Evolutionary conservation across 1,140 invertebrate species (phyloP), one percentile per base, ranked within the genome.

Genomic region (Pseudachorutes palmiensis): DNA sequence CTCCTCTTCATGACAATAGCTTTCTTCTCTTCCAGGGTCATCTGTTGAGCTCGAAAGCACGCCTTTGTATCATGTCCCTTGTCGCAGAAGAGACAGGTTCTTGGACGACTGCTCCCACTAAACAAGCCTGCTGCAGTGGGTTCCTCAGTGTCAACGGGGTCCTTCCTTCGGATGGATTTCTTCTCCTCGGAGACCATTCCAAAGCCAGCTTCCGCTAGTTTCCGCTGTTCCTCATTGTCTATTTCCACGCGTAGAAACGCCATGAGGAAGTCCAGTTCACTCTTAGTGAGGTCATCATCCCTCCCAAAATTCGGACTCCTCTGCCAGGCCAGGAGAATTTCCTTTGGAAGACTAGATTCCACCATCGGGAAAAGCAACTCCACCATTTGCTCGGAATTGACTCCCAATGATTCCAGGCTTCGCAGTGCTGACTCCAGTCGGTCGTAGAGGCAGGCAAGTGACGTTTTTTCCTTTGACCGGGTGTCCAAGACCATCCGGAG

Each of bases 341-440:
- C 73, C 48, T 75, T 73, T 22, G 75, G 76, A 2, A 78, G 24
- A n/a, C 74, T 70, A 3, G 75, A 78, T 65, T 78, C 65, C 2
- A 77, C 74, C 28, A 78, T 58, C 0, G 76, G 75, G 32, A 71
- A 75, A 1, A 78, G 48, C 61, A 76, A 72, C 1, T 75, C 71
- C 0, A 73, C 74, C 68, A 72, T 75, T 45, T 75, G 76, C 29
- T 76, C 71, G 28, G 70, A 74, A 24, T 70, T 75, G 0, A 76
- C 72, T 12, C 74, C 72, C 0, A 78, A 62, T 0, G 74, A 68
- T 45, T 77, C 74, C 1, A 79, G 65, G 0, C 73, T 68, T 32
- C 69, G 51, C 14, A 78, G 64, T 19, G 77, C 75, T 9, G 73
- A 33, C 49, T 75, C 70, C 22, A 78, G 60, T 33, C 73, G 72